phyloP scores from a whole-genome alignment of 2,113 vertebrate genomes.

The Hassar affinis region DNA sequence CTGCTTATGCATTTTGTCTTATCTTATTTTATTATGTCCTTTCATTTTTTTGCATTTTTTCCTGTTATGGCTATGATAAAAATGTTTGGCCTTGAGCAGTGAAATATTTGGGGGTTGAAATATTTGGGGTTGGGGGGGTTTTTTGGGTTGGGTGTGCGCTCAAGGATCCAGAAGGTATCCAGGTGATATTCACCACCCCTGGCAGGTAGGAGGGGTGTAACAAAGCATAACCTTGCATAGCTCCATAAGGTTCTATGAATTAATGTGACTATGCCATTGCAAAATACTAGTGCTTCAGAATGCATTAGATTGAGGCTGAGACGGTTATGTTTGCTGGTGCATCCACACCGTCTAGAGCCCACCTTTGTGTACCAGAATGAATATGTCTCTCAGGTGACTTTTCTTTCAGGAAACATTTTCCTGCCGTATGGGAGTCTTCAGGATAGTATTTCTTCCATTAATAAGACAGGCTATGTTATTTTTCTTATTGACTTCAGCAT shows the following conservation, averaged over 20 bases:
- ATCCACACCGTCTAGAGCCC: neutral
- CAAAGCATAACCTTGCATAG: neutral
- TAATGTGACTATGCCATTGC: neutral
- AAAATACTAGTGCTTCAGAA: neutral
- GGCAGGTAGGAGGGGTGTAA: neutral
- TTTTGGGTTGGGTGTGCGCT: too few relatives aligned
- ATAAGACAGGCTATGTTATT: neutral
- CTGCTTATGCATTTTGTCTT: too few relatives aligned
- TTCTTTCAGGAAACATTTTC: too few relatives aligned
- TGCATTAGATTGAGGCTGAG: neutral
- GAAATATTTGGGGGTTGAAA: too few relatives aligned
- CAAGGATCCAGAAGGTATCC: neutral
- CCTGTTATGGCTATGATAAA: neutral
- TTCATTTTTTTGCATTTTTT: too few relatives aligned
- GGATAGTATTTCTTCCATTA: neutral
- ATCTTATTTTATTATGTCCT: too few relatives aligned
- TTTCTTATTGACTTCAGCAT: neutral
- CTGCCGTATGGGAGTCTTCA: neutral
- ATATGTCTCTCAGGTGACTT: neutral
- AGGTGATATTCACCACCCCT: neutral
- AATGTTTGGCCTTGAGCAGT: neutral
- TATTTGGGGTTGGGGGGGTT: too few relatives aligned
- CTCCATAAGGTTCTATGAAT: neutral
- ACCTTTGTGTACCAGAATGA: neutral
- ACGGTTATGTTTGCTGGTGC: neutral